phyloP scores from a whole-genome alignment of 2,888 invertebrate species.

The Latrodectus elegans region DNA sequence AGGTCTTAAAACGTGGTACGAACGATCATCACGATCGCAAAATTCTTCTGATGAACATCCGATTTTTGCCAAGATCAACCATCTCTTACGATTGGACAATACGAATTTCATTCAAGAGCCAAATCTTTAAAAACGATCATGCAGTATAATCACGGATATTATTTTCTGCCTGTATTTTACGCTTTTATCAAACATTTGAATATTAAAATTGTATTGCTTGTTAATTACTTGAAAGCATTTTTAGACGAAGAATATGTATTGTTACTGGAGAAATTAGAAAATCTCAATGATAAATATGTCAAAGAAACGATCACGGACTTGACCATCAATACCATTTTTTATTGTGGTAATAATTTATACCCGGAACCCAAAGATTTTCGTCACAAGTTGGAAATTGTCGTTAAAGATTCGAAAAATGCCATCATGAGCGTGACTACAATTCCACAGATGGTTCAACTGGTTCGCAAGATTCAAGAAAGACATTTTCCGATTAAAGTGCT shows the following conservation, averaged over 20 bases:
- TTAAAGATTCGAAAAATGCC: not conserved
- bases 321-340: slow-evolving; percentile 4
- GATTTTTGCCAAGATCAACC: not conserved
- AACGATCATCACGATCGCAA: not conserved
- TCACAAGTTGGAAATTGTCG: slow-evolving; percentile 7
- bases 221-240: not conserved
- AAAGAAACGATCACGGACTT: not conserved
- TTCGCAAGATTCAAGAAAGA: slow-evolving; percentile 9
- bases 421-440: slow-evolving; percentile 1
- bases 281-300: not conserved
- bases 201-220: not conserved
- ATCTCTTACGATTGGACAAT: not conserved
- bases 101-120: not conserved
- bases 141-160: not conserved
- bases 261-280: slow-evolving; percentile 8
- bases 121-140: not conserved
- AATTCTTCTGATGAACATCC: not conserved
- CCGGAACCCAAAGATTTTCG: not conserved
- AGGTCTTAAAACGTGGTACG: not conserved
- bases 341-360: slow-evolving; percentile 20
- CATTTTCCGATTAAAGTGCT: slow-evolving; percentile 18
- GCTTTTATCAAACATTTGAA: not conserved
- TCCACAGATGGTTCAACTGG: not conserved
- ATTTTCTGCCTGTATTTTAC: slow-evolving; percentile 11
- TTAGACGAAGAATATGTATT: not conserved